Percentiles rank a stretch among this genome's conserved stretches.
Conservation (phyloP, 2,113 vertebrate genomes). For the Erythrolamprus reginae region DNA sequence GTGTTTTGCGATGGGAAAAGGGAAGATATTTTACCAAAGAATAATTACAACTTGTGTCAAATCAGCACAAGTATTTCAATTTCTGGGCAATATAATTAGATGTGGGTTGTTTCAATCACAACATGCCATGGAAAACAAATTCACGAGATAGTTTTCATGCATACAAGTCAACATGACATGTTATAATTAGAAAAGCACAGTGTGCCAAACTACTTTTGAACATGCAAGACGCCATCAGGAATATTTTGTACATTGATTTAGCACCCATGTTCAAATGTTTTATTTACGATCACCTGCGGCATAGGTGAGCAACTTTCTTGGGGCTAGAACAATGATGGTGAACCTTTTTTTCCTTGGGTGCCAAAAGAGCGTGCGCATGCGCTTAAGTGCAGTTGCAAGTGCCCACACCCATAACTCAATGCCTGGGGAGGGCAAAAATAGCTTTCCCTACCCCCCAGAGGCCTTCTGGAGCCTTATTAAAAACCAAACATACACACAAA, state of each 20-base stretch:
- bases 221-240: neutral
- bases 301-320: neutral
- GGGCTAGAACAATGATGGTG: neutral
- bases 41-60: slow-evolving; percentile 53
- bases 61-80: slow-evolving; percentile 53
- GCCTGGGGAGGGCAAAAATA: too few species aligned
- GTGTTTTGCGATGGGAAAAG: neutral
- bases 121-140: slow-evolving; percentile 37
- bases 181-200: slow-evolving; percentile 57
- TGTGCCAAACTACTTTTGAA: slow-evolving; percentile 11
- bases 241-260: slow-evolving; percentile 6
- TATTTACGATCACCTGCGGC: neutral
- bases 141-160: slow-evolving; percentile 39
- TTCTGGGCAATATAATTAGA: slow-evolving; percentile 44
- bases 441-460: too few species aligned
- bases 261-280: neutral
- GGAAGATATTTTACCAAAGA: slow-evolving; percentile 33
- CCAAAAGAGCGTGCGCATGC: too few species aligned
- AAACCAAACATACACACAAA: too few species aligned
- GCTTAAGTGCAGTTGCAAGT: too few species aligned
- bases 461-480: too few species aligned
- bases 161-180: slow-evolving; percentile 58
- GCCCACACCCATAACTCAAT: too few species aligned
- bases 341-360: too few species aligned
- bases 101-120: slow-evolving; percentile 54